These are phyloP conservation scores for Macrophya annulata DNA, from an alignment of 2,888 invertebrate genomes.

Conservation along the genomic window DNA sequence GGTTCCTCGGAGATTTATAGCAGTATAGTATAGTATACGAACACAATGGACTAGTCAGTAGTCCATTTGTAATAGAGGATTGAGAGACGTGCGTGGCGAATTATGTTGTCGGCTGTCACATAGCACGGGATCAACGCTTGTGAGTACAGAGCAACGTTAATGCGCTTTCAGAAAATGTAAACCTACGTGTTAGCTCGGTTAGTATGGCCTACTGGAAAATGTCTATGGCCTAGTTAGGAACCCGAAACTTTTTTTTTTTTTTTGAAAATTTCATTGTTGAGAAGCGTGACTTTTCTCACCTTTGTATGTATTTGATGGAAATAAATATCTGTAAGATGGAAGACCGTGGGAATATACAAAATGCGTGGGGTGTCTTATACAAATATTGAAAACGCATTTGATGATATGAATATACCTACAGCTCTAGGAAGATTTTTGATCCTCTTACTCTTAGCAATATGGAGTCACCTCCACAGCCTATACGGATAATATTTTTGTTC, in stretches of 20 bases:
- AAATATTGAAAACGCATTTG: background rate
- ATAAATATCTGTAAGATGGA: background rate
- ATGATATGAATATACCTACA: background rate
- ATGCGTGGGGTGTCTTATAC: background rate
- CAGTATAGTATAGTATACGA: background rate
- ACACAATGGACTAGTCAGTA: conserved; percentile 37
- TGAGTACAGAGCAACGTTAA: background rate
- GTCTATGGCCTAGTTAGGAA: background rate
- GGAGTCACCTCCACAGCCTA: background rate
- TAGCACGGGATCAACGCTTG: conserved; percentile 24
- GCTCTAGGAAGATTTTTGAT: background rate
- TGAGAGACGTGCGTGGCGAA: conserved; percentile 38
- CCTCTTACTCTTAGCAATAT: background rate
- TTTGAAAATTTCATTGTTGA: background rate
- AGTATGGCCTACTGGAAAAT: background rate
- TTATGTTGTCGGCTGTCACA: conserved; percentile 42
- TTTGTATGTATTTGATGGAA: background rate
- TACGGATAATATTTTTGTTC: background rate
- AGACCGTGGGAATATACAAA: background rate
- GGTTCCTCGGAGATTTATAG: conserved; percentile 19
- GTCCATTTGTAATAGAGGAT: conserved; percentile 53
- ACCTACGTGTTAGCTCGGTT: background rate
- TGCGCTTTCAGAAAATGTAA: background rate
- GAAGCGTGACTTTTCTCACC: background rate
- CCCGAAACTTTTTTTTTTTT: background rate